Base-by-base conservation (phyloP, 2,888 invertebrate genomes). In the Molorchus minor region DNA sequence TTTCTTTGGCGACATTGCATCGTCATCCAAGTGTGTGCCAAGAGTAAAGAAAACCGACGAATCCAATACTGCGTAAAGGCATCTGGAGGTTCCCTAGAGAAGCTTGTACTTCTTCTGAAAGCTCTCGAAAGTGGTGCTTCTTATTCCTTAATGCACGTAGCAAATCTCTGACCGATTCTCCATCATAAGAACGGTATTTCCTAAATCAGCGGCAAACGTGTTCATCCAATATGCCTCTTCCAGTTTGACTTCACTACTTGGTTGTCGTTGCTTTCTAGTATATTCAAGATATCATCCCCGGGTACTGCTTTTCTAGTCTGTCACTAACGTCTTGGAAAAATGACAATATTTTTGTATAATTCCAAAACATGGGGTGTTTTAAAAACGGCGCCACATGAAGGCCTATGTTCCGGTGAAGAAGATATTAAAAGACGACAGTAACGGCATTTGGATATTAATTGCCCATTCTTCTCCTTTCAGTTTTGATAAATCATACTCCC, bases 311-410 rank as follows among this genome's bases (percentile, higher is more conserved):
- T 79, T 99, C 98, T 2, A 97, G 91, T 45, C 98, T 88, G 83
- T 99, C 98, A 78, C 98, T 98, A 0, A 98, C 96, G 80, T 98
- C 98, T 86, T 94, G 93, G 71, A 96, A 88, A 79, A 98, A 99
- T 65, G 88, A 86, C 25, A 99, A 85, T 75, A 94, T 89, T 74
- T 87, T n/a, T 89, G 55, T 89, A 87, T 60, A 88, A 87, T 63
- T 85, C 87, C 98, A 98, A 99, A 80, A 98, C 98, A 73, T 96
- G 86, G 0, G 98, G 98, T 84, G 96, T 93, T 68, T 88, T 87
- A 55, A 92, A 84, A 29, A 98, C 87, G 0, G 90, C 90, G 60
- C 84, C 82, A 36, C 95, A 92, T 0, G 91, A 86, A 0, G 98
- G 98, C 25, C 99, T 84, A 33, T 85, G 81, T 2, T 82, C 77